A percentile compares a stretch with the other conserved stretches of the same genome.
Evolutionary conservation across 2,797 vertebrate species (phyloP).

Genomic region (Clarias platycephalus): DNA sequence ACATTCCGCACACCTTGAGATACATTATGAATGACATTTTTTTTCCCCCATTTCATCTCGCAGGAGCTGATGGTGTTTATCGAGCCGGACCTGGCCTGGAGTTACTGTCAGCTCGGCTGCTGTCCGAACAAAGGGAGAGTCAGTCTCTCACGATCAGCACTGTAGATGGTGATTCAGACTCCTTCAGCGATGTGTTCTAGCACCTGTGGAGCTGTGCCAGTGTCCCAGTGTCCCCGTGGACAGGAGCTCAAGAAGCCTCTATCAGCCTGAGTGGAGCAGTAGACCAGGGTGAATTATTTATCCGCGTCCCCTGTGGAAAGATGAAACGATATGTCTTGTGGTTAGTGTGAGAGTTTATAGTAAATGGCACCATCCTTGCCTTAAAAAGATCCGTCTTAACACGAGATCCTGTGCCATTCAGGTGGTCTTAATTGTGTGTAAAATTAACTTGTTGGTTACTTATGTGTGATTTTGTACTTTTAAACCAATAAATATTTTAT

Average conservation of each 20-base stretch:
- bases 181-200: constrained; percentile 76
- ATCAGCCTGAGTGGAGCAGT: not conserved
- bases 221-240: not conserved
- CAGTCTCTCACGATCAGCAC: constrained; percentile 63
- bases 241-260: constrained; percentile 13
- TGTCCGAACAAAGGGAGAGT: constrained; percentile 57
- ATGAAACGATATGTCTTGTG: constrained; percentile 6
- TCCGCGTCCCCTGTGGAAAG: constrained; percentile 4
- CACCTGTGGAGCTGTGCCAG: not conserved
- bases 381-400: constrained; percentile 2
- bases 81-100: constrained; percentile 46
- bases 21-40: constrained; percentile 9
- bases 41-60: constrained; percentile 34
- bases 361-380: not conserved
- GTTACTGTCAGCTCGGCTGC: constrained; percentile 67
- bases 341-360: not conserved
- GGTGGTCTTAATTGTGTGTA: constrained; percentile 1
- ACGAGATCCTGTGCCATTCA: not conserved
- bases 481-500: constrained; percentile 50
- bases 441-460: constrained; percentile 3
- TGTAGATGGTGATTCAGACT: constrained; percentile 58
- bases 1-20: not conserved
- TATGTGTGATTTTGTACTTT: constrained; percentile 13
- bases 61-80: constrained; percentile 61
- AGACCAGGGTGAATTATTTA: constrained; percentile 34